phyloP scores from a whole-genome alignment of 2,888 invertebrate species.

The Saturnia japonica region DNA sequence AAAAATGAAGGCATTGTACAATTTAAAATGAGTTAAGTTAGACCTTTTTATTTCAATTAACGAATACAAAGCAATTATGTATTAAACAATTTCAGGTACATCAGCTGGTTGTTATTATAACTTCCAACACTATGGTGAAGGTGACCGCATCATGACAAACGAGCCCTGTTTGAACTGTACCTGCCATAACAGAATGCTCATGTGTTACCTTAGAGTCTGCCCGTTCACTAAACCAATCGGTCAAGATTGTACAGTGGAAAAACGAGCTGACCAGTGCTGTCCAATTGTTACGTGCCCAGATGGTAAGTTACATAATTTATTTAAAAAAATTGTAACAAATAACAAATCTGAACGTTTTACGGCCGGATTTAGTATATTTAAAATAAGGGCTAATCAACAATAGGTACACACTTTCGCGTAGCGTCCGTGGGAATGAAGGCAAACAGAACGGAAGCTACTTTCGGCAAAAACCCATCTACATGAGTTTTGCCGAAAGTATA shows the following conservation, averaged over 20 bases:
- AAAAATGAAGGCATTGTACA: neutral
- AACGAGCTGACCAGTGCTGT: conserved; percentile 95
- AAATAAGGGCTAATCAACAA: too few species aligned
- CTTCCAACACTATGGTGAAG: conserved; percentile 95
- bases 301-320: conserved; percentile 83
- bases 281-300: conserved; percentile 96
- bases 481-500: too few species aligned
- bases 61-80: neutral
- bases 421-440: too few species aligned
- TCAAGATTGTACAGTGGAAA: conserved; percentile 94
- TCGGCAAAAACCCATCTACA: too few species aligned
- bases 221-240: conserved; percentile 97
- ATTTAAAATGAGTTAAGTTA: neutral
- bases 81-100: conserved; percentile 63
- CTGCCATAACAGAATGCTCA: conserved; percentile 96
- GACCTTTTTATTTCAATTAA: neutral
- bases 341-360: neutral
- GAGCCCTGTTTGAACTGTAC: conserved; percentile 98
- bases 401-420: too few species aligned
- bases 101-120: conserved; percentile 94
- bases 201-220: conserved; percentile 96
- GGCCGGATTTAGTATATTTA: neutral
- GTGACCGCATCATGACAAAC: conserved; percentile 95
- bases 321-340: neutral
- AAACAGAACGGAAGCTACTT: too few species aligned